These are phyloP conservation scores for Ovibos moschatus DNA, from an alignment of 2,113 vertebrate genomes.

Conservation along the genomic window DNA sequence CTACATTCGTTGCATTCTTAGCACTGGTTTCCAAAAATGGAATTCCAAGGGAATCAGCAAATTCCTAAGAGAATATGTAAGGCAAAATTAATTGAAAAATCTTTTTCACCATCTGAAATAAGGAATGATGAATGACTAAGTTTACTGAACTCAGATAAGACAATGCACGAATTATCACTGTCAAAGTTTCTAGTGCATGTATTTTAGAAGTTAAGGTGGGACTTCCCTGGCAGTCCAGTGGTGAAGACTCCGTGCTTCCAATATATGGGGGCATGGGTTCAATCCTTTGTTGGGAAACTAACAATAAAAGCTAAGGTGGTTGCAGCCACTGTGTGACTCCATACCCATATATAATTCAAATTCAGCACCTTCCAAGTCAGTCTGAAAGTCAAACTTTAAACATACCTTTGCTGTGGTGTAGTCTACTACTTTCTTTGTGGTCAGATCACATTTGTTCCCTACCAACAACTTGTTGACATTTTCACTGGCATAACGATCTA, in stretches of 20 bases:
- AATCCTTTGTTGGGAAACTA: neutral
- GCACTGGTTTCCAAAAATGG: conserved; percentile 98
- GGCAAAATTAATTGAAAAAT: conserved; percentile 1
- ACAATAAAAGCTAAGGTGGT: neutral
- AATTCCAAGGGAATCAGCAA: conserved; percentile 96
- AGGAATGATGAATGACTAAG: neutral
- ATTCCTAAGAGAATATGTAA: conserved; percentile 85
- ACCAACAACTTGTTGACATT: conserved; percentile 99
- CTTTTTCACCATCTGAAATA: neutral
- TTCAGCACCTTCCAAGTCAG: neutral
- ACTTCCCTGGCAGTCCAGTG: neutral
- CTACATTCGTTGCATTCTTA: conserved; percentile 98
- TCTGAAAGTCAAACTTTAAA: conserved; percentile 32
- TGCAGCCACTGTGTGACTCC: neutral
- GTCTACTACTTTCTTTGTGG: conserved; percentile 98
- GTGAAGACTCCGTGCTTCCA: neutral
- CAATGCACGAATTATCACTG: neutral
- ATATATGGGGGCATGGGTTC: neutral
- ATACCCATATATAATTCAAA: neutral
- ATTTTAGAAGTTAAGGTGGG: neutral
- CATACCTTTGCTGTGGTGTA: conserved; percentile 96
- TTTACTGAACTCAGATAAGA: neutral
- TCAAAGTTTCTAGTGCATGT: neutral
- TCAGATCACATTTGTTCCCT: conserved; percentile 98
- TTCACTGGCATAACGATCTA: conserved; percentile 98